Evolutionary conservation across 2,113 vertebrate species (phyloP).

Genomic region (Lagopus leucura): DNA sequence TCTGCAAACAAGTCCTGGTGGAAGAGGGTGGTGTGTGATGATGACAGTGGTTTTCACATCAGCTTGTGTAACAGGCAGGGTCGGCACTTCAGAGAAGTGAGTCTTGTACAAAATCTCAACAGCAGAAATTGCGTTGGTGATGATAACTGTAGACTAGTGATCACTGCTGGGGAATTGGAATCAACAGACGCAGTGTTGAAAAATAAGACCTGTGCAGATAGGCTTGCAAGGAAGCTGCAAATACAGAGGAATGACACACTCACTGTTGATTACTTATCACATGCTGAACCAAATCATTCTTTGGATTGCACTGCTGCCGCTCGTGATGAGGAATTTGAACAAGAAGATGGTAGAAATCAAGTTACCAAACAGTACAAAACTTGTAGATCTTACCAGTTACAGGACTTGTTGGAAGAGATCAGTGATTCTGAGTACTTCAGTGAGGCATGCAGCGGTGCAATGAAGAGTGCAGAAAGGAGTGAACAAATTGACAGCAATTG

Average conservation of each 20-base stretch:
- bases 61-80: slow-evolving; percentile 43
- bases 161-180: slow-evolving; percentile 8
- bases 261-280: background rate
- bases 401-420: slow-evolving; percentile 76
- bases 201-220: background rate
- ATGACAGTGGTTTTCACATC: slow-evolving; percentile 66
- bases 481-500: slow-evolving; percentile 23
- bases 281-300: background rate
- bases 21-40: slow-evolving; percentile 72
- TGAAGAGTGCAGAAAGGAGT: slow-evolving; percentile 43
- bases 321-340: background rate
- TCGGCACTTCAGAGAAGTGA: slow-evolving; percentile 36
- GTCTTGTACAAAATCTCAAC: slow-evolving; percentile 20
- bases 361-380: background rate
- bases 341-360: background rate
- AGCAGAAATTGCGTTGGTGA: background rate
- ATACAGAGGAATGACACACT: slow-evolving; percentile 21
- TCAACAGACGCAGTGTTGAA: background rate
- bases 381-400: slow-evolving; percentile 43
- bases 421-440: slow-evolving; percentile 75
- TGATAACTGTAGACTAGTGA: slow-evolving; percentile 15
- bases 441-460: slow-evolving; percentile 13
- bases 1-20: slow-evolving; percentile 40
- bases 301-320: slow-evolving; percentile 24
- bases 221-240: slow-evolving; percentile 22